phyloP scores from a whole-genome alignment of 2,888 invertebrate genomes.

The Cosmia trapezina region DNA sequence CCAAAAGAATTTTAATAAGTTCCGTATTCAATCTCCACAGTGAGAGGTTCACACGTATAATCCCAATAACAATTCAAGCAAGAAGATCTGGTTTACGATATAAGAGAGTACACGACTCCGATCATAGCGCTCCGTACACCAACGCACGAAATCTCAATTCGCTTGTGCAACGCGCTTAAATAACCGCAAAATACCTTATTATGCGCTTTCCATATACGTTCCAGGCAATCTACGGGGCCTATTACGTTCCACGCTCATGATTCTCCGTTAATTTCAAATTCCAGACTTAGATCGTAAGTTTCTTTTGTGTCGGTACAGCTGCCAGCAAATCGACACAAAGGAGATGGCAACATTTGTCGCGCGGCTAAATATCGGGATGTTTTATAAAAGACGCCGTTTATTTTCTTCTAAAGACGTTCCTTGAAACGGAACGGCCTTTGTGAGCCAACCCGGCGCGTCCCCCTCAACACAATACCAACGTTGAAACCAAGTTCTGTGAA shows the following conservation, averaged over 20 bases:
- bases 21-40: constrained; percentile 76
- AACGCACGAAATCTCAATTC: constrained; percentile 89
- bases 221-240: constrained; percentile 84
- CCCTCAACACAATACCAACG: constrained; percentile 73
- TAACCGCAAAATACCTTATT: constrained; percentile 90
- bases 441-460: constrained; percentile 74
- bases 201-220: constrained; percentile 89
- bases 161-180: constrained; percentile 88
- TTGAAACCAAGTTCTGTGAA: constrained; percentile 75
- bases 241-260: constrained; percentile 84
- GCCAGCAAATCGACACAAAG: constrained; percentile 84
- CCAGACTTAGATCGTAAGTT: constrained; percentile 81
- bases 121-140: constrained; percentile 80
- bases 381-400: constrained; percentile 84
- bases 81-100: constrained; percentile 85
- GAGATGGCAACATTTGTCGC: constrained; percentile 87
- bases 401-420: constrained; percentile 81
- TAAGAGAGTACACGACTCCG: constrained; percentile 78
- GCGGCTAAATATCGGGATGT: constrained; percentile 80
- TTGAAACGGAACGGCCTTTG: constrained; percentile 86
- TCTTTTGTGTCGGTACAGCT: constrained; percentile 86
- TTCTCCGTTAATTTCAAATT: constrained; percentile 87
- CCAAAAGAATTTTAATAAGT: constrained; percentile 81
- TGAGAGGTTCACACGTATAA: constrained; percentile 84
- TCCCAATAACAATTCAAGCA: constrained; percentile 83